Conservation (phyloP, 2,113 vertebrate species). For the Nycticebus coucang region DNA sequence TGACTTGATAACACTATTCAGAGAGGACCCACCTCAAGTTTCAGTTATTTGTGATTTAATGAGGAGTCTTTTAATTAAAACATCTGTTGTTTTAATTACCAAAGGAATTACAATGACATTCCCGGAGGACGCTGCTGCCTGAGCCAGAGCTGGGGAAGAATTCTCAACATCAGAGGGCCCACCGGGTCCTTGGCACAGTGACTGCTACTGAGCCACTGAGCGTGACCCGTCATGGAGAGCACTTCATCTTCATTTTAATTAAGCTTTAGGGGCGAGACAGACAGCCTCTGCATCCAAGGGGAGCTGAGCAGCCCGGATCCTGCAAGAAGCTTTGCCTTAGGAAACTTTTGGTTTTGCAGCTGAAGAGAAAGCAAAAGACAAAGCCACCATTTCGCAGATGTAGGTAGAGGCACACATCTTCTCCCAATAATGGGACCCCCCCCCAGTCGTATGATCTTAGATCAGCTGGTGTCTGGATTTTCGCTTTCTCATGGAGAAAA, state of each 20-base stretch:
- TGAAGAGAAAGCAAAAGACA: background rate
- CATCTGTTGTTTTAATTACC: constrained; percentile 85
- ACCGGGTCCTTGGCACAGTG: constrained; percentile 46
- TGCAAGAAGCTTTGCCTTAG: background rate
- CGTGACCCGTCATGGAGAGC: constrained; percentile 61
- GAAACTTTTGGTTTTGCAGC: background rate
- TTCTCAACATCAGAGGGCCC: constrained; percentile 59
- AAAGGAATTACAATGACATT: constrained; percentile 81
- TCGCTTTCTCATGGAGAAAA: background rate
- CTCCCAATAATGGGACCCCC: accelerated
- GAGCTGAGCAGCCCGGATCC: background rate
- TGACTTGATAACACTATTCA: constrained; percentile 53
- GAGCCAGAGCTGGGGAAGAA: constrained; percentile 62
- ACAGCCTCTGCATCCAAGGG: background rate
- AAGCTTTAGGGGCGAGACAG: constrained; percentile 50
- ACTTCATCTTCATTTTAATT: constrained; percentile 81
- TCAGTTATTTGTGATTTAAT: constrained; percentile 80
- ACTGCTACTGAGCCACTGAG: background rate
- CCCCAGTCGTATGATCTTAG: background rate
- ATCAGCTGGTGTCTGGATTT: background rate
- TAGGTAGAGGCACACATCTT: background rate
- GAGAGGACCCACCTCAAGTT: constrained; percentile 64
- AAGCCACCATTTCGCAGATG: accelerated
- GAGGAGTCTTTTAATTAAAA: constrained; percentile 82
- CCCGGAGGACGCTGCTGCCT: constrained; percentile 70